These are phyloP conservation scores for Heterotis niloticus DNA, from an alignment of 2,113 vertebrate species.

Conservation along the genomic window DNA sequence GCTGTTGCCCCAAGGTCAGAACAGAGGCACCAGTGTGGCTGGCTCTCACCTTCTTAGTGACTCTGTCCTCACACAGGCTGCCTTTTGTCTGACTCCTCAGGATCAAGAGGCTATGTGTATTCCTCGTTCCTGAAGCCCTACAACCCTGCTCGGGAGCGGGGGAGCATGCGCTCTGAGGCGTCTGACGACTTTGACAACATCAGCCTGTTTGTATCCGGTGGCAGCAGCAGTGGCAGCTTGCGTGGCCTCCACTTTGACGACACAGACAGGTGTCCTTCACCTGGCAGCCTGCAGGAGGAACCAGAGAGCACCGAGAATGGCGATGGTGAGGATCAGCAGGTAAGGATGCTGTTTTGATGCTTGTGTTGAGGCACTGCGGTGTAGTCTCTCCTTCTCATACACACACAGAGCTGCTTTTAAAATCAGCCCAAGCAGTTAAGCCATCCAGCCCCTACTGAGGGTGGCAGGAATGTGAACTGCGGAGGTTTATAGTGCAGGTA, in stretches of 20 bases:
- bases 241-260: conserved; percentile 45
- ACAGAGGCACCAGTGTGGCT: conserved; percentile 27
- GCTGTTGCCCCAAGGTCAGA: too few species aligned
- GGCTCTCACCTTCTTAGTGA: background rate
- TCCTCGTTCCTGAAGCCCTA: conserved; percentile 91
- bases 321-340: conserved; percentile 69
- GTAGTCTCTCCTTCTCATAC: background rate
- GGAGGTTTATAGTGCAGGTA: conserved; percentile 22
- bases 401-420: background rate
- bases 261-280: conserved; percentile 64
- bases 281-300: conserved; percentile 66
- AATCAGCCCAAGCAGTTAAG: too few species aligned
- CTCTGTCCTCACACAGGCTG: conserved; percentile 7
- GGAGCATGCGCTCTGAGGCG: conserved; percentile 42
- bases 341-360: conserved; percentile 45
- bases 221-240: conserved; percentile 43
- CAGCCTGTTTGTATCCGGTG: conserved; percentile 79
- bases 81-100: conserved; percentile 41
- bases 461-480: background rate
- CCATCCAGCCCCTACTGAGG: too few species aligned
- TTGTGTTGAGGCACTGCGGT: background rate
- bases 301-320: conserved; percentile 48
- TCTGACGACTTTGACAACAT: conserved; percentile 87
- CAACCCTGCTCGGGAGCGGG: conserved; percentile 74
- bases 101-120: conserved; percentile 52